Evolutionary conservation across 2,888 invertebrate species (phyloP).

Genomic region (Lordiphosa fenestrarum): DNA sequence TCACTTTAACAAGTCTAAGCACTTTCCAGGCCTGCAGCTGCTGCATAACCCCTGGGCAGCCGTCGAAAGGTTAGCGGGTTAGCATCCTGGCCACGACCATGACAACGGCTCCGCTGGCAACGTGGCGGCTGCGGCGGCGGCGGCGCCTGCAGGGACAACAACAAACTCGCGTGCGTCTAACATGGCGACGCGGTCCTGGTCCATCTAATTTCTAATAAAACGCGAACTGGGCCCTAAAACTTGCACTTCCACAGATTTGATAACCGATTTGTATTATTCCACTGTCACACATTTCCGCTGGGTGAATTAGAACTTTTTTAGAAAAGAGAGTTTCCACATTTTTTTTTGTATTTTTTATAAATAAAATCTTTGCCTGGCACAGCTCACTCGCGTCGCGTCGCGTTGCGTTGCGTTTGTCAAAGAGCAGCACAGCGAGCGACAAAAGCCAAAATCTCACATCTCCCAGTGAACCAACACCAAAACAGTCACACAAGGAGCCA

Average conservation of each 20-base stretch:
- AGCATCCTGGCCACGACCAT: constrained; percentile 42
- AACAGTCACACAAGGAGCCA: constrained; percentile 61
- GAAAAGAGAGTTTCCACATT: constrained; percentile 8
- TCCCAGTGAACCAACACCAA: constrained; percentile 57
- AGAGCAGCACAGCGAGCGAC: constrained; percentile 69
- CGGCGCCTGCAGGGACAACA: constrained; percentile 30
- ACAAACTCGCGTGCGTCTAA: constrained; percentile 33
- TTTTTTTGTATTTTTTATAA: constrained; percentile 37
- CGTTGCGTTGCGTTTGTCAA: constrained; percentile 76
- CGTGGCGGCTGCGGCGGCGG: constrained; percentile 35
- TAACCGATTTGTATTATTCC: too few species aligned
- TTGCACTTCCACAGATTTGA: constrained; percentile 9
- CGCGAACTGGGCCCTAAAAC: constrained; percentile 16
- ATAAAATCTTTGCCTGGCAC: constrained; percentile 68
- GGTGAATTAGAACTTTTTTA: not conserved
- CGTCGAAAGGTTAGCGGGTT: constrained; percentile 1
- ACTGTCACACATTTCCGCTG: too few species aligned
- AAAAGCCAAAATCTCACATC: constrained; percentile 76
- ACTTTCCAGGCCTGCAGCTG: constrained; percentile 38
- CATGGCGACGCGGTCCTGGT: constrained; percentile 46
- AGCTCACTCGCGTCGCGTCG: constrained; percentile 74
- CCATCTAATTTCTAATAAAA: too few species aligned
- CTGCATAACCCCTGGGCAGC: constrained; percentile 4
- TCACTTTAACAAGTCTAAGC: constrained; percentile 12
- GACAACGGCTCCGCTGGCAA: constrained; percentile 35